Evolutionary conservation across 2,888 invertebrate species (phyloP).

Genomic region (Nebria brevicollis): DNA sequence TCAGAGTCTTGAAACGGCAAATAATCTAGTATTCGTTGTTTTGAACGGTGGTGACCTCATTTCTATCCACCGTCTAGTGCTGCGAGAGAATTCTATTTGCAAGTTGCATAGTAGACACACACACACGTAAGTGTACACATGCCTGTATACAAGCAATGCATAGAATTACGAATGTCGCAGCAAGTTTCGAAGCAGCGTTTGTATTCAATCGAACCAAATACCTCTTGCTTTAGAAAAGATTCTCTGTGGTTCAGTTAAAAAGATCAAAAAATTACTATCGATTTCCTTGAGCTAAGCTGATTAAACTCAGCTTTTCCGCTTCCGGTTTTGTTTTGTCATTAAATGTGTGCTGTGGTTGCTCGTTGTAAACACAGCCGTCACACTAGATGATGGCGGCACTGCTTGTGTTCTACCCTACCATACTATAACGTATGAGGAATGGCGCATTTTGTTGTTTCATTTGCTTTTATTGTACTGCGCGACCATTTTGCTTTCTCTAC

Average conservation of each 20-base stretch:
- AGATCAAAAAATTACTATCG: background rate
- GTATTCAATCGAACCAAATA: background rate
- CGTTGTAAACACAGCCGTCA: background rate
- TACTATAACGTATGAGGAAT: slow-evolving; percentile 9
- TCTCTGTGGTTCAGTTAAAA: background rate
- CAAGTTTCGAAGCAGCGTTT: background rate
- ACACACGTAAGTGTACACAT: background rate
- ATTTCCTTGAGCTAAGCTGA: slow-evolving; percentile 4
- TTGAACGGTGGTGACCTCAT: background rate
- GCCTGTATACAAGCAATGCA: background rate
- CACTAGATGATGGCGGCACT: slow-evolving; percentile 3
- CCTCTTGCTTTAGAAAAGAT: background rate
- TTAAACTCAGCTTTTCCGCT: slow-evolving; percentile 9
- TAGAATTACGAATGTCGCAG: background rate
- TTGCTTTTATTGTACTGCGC: slow-evolving; percentile 14
- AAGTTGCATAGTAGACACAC: background rate
- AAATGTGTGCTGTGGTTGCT: background rate
- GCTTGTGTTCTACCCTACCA: background rate
- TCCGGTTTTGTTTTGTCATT: slow-evolving; percentile 7
- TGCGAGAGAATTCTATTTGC: slow-evolving; percentile 1
- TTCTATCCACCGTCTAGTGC: background rate
- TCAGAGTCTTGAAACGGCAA: background rate
- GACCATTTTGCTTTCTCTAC: background rate
- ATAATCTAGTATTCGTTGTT: background rate
- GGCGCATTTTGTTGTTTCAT: slow-evolving; percentile 13